Conservation (phyloP, 2,113 vertebrate species). For the Glaucidium brasilianum region DNA sequence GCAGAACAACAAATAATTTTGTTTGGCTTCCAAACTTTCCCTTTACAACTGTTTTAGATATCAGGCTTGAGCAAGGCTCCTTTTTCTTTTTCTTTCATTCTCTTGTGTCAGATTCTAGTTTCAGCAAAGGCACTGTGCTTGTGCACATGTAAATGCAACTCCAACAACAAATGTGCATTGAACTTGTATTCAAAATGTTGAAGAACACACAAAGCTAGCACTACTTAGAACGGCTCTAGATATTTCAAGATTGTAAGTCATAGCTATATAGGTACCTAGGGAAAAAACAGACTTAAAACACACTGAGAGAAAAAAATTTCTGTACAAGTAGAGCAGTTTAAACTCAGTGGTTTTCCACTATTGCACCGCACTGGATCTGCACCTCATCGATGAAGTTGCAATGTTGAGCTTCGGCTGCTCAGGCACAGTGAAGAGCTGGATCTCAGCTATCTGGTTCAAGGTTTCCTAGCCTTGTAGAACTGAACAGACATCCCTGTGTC, state of each 20-base stretch:
- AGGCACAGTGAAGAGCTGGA: neutral
- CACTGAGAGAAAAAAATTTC: neutral
- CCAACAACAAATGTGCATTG: neutral
- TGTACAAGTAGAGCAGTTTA: neutral
- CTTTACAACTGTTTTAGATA: neutral
- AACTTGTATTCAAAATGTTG: neutral
- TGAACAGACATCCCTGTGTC: neutral
- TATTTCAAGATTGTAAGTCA: neutral
- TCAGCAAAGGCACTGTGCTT: neutral
- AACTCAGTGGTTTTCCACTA: neutral
- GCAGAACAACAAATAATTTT: neutral
- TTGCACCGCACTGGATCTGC: neutral
- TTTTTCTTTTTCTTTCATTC: neutral
- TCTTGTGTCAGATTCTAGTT: neutral
- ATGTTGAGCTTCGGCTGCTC: neutral
- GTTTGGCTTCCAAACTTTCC: neutral
- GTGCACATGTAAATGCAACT: neutral
- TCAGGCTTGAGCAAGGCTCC: neutral
- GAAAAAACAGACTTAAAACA: neutral
- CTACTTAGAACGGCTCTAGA: neutral
- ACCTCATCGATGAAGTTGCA: neutral
- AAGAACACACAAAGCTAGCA: neutral
- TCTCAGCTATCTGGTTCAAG: neutral
- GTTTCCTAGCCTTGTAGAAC: neutral
- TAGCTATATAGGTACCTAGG: neutral